These are phyloP conservation scores for Alethe diademata DNA, from an alignment of 2,113 vertebrate species.

Conservation along the genomic window DNA sequence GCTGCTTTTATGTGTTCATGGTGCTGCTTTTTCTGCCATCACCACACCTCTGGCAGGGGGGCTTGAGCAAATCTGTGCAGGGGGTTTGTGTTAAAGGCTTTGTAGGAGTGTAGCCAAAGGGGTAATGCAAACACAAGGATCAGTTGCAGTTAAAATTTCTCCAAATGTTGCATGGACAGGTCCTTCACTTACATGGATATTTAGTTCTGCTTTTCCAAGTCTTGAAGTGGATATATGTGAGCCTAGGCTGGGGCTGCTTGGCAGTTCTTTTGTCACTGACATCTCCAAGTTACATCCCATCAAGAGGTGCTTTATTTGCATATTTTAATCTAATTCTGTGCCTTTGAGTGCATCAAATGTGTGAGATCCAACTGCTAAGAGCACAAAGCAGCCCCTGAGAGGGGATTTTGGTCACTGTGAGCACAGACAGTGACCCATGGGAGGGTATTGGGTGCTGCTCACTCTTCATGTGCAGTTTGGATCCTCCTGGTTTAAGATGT, in stretches of 20 bases:
- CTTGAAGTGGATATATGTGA: not conserved
- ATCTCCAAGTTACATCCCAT: accelerated
- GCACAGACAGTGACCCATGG: not conserved
- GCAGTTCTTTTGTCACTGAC: not conserved
- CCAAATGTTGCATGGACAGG: accelerated
- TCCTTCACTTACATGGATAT: not conserved
- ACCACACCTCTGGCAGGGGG: not conserved
- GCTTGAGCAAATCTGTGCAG: not conserved
- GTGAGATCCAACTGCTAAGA: not conserved
- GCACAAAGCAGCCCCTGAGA: not conserved
- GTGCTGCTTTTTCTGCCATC: not conserved
- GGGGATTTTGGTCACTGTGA: not conserved
- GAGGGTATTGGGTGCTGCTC: not conserved
- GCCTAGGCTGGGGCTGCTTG: not conserved
- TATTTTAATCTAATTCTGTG: not conserved
- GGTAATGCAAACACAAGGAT: not conserved
- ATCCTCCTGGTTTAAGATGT: not conserved
- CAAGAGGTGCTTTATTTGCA: not conserved
- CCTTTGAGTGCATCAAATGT: not conserved
- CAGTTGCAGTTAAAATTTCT: not conserved
- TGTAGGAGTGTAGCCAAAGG: not conserved
- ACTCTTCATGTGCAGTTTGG: not conserved
- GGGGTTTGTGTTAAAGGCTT: not conserved
- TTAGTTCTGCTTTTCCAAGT: not conserved
- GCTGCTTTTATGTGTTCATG: accelerated